These are phyloP conservation scores for Ferrisia virgata DNA, from an alignment of 2,888 invertebrate genomes.

Conservation along the genomic window DNA sequence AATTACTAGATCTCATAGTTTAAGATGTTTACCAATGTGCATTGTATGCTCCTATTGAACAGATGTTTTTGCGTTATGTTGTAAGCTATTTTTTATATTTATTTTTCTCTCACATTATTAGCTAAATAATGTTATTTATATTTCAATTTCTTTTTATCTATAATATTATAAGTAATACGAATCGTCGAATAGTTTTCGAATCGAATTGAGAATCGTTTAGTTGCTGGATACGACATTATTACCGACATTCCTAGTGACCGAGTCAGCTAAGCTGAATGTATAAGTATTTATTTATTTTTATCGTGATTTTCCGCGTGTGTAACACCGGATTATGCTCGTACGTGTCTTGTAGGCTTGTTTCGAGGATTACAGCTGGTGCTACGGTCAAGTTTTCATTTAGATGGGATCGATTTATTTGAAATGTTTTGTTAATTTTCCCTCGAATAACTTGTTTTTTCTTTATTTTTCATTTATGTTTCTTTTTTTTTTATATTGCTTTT, in stretches of 20 bases:
- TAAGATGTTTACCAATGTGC: conserved; percentile 29
- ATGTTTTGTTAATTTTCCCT: neutral
- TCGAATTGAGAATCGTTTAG: neutral
- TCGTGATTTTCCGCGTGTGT: neutral
- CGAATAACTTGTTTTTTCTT: neutral
- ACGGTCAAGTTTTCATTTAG: neutral
- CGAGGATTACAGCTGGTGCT: neutral
- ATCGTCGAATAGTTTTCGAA: neutral
- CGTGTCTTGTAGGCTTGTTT: neutral
- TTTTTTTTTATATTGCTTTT: neutral
- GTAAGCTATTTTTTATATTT: neutral
- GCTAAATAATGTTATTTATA: neutral
- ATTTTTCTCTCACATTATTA: neutral
- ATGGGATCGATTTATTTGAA: neutral
- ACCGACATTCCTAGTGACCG: neutral
- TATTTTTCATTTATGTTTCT: neutral
- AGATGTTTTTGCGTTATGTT: neutral
- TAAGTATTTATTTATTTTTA: neutral
- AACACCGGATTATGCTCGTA: neutral
- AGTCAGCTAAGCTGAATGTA: neutral
- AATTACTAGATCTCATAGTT: conserved; percentile 41
- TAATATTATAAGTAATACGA: neutral
- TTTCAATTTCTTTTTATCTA: neutral
- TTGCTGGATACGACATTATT: neutral
- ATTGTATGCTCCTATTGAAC: neutral